A percentile compares a stretch with the other conserved stretches of the same genome.
Evolutionary conservation across 2,797 vertebrate genomes (phyloP).

Genomic region (Brachyrhaphis roseni): DNA sequence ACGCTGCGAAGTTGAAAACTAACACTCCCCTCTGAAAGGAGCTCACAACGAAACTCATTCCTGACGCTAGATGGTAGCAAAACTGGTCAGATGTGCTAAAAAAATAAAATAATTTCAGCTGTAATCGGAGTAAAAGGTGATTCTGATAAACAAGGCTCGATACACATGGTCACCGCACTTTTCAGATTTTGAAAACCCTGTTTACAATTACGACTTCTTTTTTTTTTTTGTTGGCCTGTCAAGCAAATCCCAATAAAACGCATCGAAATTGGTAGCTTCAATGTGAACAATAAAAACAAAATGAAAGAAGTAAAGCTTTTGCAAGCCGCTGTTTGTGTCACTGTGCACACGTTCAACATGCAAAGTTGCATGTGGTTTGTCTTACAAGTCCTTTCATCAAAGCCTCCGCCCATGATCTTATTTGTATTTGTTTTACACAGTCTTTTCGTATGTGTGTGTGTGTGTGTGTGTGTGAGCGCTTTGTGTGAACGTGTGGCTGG

Average conservation of each 20-base stretch:
- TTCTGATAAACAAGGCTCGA: not conserved
- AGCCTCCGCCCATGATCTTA: conserved; percentile 56
- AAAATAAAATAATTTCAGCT: not conserved
- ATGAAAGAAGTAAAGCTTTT: not conserved
- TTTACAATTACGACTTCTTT: not conserved
- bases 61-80: no score
- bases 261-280: not conserved
- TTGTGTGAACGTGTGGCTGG: conserved; percentile 41
- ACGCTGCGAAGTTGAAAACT: not conserved
- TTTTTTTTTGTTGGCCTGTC: not conserved
- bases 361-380: conserved; percentile 26
- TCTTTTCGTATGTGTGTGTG: conserved; percentile 25
- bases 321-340: not conserved
- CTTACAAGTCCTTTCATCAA: conserved; percentile 61
- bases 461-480: conserved; percentile 16
- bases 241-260: not conserved
- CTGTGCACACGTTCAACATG: conserved; percentile 15
- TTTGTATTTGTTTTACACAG: conserved; percentile 51
- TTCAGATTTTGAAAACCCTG: not conserved
- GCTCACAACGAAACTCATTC: not conserved
- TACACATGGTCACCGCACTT: not conserved
- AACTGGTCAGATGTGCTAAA: no score
- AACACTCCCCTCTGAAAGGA: not conserved
- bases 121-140: not conserved
- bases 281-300: not conserved